Conservation (phyloP, 2,797 vertebrate species). For the Podarcis lilfordi region DNA sequence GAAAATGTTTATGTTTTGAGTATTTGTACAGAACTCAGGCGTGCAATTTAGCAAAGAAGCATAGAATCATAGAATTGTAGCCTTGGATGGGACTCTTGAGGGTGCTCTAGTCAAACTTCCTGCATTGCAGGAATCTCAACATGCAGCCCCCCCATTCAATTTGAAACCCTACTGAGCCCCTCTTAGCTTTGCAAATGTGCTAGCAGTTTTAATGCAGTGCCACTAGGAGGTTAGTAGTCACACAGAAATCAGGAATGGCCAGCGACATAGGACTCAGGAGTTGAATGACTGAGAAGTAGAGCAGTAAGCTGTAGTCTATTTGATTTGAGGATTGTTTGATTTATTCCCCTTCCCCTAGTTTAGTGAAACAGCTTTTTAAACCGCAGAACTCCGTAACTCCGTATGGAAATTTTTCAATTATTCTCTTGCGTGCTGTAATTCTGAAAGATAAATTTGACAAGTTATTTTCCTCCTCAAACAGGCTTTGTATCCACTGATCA, state of each 20-base stretch:
- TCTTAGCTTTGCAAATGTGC: too few species aligned
- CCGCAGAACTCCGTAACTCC: not conserved
- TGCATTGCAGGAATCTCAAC: too few species aligned
- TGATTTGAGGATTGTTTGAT: not conserved
- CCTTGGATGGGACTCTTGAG: too few species aligned
- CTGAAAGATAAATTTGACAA: conserved; percentile 6
- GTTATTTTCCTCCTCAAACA: conserved; percentile 62
- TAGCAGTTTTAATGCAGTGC: too few species aligned
- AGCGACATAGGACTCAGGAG: not conserved
- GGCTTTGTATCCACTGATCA: conserved; percentile 98
- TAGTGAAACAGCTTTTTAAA: not conserved
- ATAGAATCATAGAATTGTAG: too few species aligned
- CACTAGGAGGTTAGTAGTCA: not conserved
- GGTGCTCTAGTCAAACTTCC: too few species aligned
- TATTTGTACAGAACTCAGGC: not conserved
- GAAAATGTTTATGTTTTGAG: conserved; percentile 54
- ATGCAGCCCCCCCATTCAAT: too few species aligned
- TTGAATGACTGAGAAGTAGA: not conserved
- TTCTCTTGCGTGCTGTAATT: not conserved
- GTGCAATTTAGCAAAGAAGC: not conserved
- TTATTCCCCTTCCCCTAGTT: not conserved
- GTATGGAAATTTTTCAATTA: not conserved
- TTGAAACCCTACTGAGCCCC: too few species aligned
- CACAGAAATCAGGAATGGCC: not conserved
- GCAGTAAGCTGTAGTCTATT: not conserved